These are phyloP conservation scores for Melanotaenia nigrans DNA, from an alignment of 2,797 vertebrate genomes.

Conservation along the genomic window DNA sequence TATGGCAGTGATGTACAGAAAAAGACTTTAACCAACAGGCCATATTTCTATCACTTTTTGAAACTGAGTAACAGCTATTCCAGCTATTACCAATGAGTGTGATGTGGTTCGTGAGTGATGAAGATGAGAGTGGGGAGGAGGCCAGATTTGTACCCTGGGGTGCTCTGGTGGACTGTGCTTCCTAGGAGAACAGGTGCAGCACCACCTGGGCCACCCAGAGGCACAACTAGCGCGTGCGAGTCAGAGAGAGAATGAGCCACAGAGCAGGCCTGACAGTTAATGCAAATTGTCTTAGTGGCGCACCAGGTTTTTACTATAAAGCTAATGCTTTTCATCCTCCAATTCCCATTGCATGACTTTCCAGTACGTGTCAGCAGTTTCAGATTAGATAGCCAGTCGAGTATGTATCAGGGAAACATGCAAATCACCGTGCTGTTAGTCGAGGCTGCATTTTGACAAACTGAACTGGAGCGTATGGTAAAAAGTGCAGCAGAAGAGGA, in stretches of 20 bases:
- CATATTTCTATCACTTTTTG: neutral
- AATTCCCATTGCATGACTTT: slow-evolving; percentile 74
- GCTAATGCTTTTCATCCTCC: slow-evolving; percentile 57
- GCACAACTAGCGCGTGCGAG: slow-evolving; percentile 65
- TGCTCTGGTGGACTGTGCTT: slow-evolving; percentile 55
- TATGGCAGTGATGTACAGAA: slow-evolving; percentile 9
- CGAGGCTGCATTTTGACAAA: slow-evolving; percentile 73
- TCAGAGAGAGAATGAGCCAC: slow-evolving; percentile 43
- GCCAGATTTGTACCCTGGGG: slow-evolving; percentile 67
- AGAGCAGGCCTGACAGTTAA: slow-evolving; percentile 52
- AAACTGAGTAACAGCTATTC: slow-evolving; percentile 16
- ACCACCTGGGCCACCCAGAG: slow-evolving; percentile 82
- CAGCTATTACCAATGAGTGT: slow-evolving; percentile 45
- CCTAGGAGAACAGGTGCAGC: slow-evolving; percentile 79
- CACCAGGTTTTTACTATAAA: slow-evolving; percentile 48
- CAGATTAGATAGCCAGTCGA: slow-evolving; percentile 75
- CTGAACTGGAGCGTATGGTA: slow-evolving; percentile 77
- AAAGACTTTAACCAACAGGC: neutral
- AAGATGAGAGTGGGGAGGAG: slow-evolving; percentile 46
- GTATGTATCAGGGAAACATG: slow-evolving; percentile 80
- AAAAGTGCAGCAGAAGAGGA: slow-evolving; percentile 75
- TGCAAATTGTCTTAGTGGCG: slow-evolving; percentile 57
- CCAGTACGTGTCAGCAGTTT: slow-evolving; percentile 73
- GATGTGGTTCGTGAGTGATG: slow-evolving; percentile 60
- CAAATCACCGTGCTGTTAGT: slow-evolving; percentile 78